Base-by-base conservation (phyloP, 2,797 vertebrate species). In the Amazona finschi region DNA sequence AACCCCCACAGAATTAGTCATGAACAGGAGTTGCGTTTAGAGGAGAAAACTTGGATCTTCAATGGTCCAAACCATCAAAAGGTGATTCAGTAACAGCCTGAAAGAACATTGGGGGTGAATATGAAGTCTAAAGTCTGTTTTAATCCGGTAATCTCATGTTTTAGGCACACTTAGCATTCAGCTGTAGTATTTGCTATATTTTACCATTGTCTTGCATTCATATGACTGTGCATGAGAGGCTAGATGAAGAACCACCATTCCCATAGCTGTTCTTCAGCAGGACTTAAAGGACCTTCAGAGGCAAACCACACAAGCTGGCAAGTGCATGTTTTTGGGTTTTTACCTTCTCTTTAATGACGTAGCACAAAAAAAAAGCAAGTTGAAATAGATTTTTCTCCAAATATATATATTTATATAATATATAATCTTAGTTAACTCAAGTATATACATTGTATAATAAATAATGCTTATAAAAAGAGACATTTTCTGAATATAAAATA, bases 391-490 rank as follows among this genome's bases (percentile, higher is more conserved):
- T 98, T 98, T 99, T 99, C 98, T 99, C 99, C 99, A 99, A 99
- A 99, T 99, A 99, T 99, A 99, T 98, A 99, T 99, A 99, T 98
- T 99, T 99, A 99, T 99, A 99, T 99, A 99, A 99, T 99, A 99
- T 98, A 99, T 99, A 99, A 99, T 99, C 98, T 99, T 99, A 99
- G 98, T 99, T 99, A 99, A 99, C 98, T 98, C 99, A 99, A 98
- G 98, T 99, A 99, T 99, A 99, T 99, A 99, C 99, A 99, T 98
- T 98, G 98, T 99, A 99, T 99, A 99, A 99, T 99, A 99, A 99
- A 99, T 99, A 99, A 99, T 99, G 99, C 99, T 99, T 99, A 99
- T 99, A 99, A 99, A 99, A 99, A 99, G 99, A 98, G 97, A 97
- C 84, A 98, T 98, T 98, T 98, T 99, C 98, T 98, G 99, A 98